Evolutionary conservation across 1,140 invertebrate species (phyloP).

Genomic region (Drosophila repletoides): DNA sequence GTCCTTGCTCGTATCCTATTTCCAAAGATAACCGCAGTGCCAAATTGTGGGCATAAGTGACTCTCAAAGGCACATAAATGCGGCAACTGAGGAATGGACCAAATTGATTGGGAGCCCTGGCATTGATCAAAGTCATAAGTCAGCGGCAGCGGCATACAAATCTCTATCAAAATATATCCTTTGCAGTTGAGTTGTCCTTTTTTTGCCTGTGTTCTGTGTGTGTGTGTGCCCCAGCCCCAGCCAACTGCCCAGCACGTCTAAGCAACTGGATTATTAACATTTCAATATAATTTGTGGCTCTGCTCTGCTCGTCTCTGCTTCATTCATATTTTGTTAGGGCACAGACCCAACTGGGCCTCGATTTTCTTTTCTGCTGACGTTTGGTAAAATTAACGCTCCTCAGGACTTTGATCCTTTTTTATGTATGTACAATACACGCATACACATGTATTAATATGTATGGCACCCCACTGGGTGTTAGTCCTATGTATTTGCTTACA

Average conservation of each 20-base stretch:
- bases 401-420: constrained; percentile 76
- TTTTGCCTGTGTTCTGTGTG: constrained; percentile 57
- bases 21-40: constrained; percentile 64
- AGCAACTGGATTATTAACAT: constrained; percentile 80
- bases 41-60: constrained; percentile 79
- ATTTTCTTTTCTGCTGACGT: constrained; percentile 72
- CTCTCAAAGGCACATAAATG: constrained; percentile 66
- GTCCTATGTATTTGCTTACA: constrained; percentile 71
- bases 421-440: background rate
- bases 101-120: constrained; percentile 52
- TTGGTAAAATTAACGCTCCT: constrained; percentile 76
- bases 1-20: constrained; percentile 7
- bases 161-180: constrained; percentile 80
- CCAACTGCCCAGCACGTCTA: constrained; percentile 64
- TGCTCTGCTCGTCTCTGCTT: background rate
- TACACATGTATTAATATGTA: constrained; percentile 28
- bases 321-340: constrained; percentile 13
- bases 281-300: constrained; percentile 77
- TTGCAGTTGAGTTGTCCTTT: constrained; percentile 75
- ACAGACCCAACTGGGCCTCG: constrained; percentile 28
- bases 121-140: constrained; percentile 79
- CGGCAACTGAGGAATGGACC: constrained; percentile 36
- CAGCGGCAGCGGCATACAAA: constrained; percentile 57
- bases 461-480: constrained; percentile 55
- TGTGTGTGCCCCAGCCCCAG: background rate